A percentile compares a stretch with the other conserved stretches of the same genome.
These are phyloP conservation scores for Eumerus sabulonum DNA, from an alignment of 2,888 invertebrate genomes.

Conservation along the genomic window DNA sequence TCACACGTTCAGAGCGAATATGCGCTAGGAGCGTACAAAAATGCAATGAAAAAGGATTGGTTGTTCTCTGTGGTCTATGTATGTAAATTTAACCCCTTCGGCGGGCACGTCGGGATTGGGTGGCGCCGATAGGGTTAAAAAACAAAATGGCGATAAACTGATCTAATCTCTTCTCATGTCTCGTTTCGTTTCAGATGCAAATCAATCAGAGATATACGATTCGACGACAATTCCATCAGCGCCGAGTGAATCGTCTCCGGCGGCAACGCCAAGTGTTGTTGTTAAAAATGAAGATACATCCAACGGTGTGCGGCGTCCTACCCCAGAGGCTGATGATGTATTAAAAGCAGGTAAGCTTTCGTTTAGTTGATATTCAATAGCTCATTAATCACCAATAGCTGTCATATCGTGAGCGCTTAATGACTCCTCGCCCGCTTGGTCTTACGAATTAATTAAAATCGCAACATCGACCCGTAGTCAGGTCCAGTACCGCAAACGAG, in stretches of 20 bases:
- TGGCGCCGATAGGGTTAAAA: constrained; percentile 51
- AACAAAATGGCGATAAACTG: constrained; percentile 41
- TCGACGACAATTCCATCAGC: constrained; percentile 10
- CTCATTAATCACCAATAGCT: constrained; percentile 51
- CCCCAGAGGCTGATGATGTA: constrained; percentile 23
- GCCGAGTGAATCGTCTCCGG: background rate
- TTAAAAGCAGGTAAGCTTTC: constrained; percentile 29
- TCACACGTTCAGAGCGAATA: constrained; percentile 32
- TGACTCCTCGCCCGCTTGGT: constrained; percentile 37
- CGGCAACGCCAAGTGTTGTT: constrained; percentile 8
- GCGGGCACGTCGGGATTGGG: constrained; percentile 36
- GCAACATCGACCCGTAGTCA: background rate
- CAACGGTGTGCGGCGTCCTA: constrained; percentile 21
- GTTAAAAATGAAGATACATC: constrained; percentile 40
- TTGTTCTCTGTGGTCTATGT: constrained; percentile 43
- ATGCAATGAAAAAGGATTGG: constrained; percentile 37
- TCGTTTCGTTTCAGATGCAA: constrained; percentile 42
- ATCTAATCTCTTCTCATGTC: background rate
- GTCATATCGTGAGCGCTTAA: constrained; percentile 59
- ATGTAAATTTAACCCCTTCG: constrained; percentile 70
- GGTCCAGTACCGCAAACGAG: background rate
- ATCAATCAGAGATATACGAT: constrained; percentile 13
- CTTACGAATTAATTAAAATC: constrained; percentile 59
- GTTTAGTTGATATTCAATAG: constrained; percentile 12
- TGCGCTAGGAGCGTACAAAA: too few species aligned